phyloP scores from a whole-genome alignment of 2,888 invertebrate genomes.

The Mamestra brassicae region DNA sequence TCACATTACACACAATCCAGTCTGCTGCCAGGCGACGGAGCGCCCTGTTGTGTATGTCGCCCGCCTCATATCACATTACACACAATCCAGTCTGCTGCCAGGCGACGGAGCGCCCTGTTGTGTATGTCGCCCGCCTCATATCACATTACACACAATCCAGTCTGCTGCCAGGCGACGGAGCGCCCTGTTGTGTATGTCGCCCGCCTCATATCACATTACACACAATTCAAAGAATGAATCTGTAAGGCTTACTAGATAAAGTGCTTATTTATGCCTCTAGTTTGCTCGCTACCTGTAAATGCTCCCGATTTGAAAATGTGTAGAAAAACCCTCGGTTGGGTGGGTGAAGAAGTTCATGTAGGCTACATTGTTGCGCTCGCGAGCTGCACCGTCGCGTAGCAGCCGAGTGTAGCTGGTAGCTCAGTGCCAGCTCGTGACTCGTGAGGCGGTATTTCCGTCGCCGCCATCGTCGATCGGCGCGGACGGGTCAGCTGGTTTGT shows the following conservation, averaged over 20 bases:
- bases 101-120: too few species aligned
- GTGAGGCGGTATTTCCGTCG: not conserved
- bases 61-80: too few species aligned
- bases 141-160: too few species aligned
- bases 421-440: not conserved
- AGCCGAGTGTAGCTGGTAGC: not conserved
- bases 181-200: too few species aligned
- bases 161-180: too few species aligned
- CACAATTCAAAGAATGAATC: not conserved
- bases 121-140: too few species aligned
- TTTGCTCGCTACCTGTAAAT: not conserved
- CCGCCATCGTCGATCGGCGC: not conserved
- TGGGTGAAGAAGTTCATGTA: not conserved
- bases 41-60: too few species aligned
- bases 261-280: too few species aligned
- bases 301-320: not conserved
- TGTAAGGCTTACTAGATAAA: not conserved
- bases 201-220: too few species aligned
- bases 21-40: too few species aligned
- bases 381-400: not conserved
- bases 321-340: not conserved
- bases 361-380: not conserved
- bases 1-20: too few species aligned
- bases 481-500: conserved; percentile 30
- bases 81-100: too few species aligned